Base-by-base conservation (phyloP, 1,140 invertebrate species). In the Eufriesea mexicana region DNA sequence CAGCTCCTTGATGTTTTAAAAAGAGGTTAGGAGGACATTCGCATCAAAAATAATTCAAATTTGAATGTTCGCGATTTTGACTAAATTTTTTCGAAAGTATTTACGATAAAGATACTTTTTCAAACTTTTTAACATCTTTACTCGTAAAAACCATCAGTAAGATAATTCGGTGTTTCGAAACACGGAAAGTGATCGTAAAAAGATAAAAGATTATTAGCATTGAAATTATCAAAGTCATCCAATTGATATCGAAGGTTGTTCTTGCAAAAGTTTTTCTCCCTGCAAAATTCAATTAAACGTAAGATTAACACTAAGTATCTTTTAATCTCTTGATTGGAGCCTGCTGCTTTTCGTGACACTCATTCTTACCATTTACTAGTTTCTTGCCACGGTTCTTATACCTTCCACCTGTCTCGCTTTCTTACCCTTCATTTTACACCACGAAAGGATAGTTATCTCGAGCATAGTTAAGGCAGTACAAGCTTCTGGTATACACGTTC, bases 301-400 rank as follows among this genome's bases (percentile, higher is more conserved):
- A 7, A 62, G 61, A 35, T 35, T 35, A 35, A 35, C 35, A 35
- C 14, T 1, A 51, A 5, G 28, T 20, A 23, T 18, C 18, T 23
- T 20, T 73, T 73, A 57, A 73, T 73, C n/a, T 23, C 12, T 25
- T 49, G 54, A 57, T 73, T 42, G 25, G 45, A 73, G 64, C 35
- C 25, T 35, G 59, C 35, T 20, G 5, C 9, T 5, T n/a, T n/a
- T 45, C 62, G 20, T 5, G 14, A 20, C 7, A 6, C 18, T 47
- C 18, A 42, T 54, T 79, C 12, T n/a, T 25, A 28, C 20, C 66
- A 66, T 66, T 55, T 66, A 28, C 25, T 4, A 23, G 55, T n/a
- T 74, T 75, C 79, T 70, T 59, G 25, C 28, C 7, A 20, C 62
- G 0, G 23, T 61, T 55, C 35, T 78, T 66, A 14, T 23, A 67